These are phyloP conservation scores for Todiramphus saurophagus DNA, from an alignment of 2,113 vertebrate species.

Conservation along the genomic window DNA sequence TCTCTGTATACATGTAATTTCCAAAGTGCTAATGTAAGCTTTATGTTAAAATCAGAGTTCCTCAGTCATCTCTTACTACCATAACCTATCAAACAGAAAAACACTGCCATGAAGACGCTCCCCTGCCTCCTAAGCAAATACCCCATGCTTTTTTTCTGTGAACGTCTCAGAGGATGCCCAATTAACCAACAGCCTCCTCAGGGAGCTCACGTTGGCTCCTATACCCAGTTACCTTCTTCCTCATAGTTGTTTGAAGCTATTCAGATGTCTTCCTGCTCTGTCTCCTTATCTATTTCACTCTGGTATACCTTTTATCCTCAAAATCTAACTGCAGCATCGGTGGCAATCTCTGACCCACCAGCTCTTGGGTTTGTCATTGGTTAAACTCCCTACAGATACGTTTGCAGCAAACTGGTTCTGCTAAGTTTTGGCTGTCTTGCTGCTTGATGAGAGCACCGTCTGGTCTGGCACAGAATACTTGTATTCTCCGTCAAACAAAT, in stretches of 20 bases:
- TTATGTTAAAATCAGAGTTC: background rate
- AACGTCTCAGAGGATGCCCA: background rate
- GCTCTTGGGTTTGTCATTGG: background rate
- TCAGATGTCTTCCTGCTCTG: background rate
- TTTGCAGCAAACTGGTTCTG: background rate
- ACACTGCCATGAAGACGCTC: background rate
- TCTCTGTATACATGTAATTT: background rate
- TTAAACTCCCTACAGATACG: background rate
- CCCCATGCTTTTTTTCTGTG: background rate
- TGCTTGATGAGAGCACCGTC: background rate
- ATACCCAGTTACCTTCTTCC: background rate
- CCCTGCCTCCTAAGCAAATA: background rate
- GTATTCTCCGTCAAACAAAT: background rate
- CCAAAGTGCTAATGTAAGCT: background rate
- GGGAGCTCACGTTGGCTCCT: background rate
- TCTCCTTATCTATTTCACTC: background rate
- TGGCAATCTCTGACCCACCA: background rate
- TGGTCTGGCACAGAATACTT: background rate
- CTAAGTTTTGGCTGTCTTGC: background rate
- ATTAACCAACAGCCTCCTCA: background rate
- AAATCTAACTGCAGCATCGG: background rate
- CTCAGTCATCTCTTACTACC: rapidly evolving
- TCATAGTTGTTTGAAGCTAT: background rate
- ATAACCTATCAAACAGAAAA: background rate
- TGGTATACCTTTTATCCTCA: background rate